These are phyloP conservation scores for Mesorhabditis belari DNA, from an alignment of 2,888 invertebrate genomes.

Conservation along the genomic window DNA sequence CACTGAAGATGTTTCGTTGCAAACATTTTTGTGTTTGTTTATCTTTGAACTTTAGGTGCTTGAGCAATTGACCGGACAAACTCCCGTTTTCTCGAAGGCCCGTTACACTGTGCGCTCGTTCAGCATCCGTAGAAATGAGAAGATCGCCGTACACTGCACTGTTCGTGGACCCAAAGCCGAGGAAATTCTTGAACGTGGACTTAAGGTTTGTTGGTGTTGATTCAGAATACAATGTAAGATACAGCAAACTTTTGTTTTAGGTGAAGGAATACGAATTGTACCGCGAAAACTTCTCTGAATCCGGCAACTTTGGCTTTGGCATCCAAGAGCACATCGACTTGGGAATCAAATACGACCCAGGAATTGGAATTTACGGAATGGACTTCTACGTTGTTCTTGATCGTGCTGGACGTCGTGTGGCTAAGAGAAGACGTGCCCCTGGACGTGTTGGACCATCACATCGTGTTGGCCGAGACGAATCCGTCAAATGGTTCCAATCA, in stretches of 20 bases:
- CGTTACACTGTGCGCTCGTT: conserved; percentile 97
- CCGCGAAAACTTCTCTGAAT: conserved; percentile 85
- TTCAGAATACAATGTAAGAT: background rate
- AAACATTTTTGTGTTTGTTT: background rate
- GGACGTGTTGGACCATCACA: conserved; percentile 89
- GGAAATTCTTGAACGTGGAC: conserved; percentile 92
- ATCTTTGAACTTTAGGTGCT: conserved; percentile 32
- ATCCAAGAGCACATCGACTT: conserved; percentile 97
- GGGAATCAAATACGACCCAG: conserved; percentile 96
- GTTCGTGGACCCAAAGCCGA: conserved; percentile 97
- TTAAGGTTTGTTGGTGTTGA: no score
- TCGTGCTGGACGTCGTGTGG: conserved; percentile 91
- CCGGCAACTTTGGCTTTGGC: conserved; percentile 94
- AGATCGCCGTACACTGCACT: conserved; percentile 98
- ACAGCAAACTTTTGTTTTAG: background rate
- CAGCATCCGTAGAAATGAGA: conserved; percentile 98
- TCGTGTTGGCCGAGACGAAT: conserved; percentile 88
- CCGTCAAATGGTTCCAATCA: conserved; percentile 99
- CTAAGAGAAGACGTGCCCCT: conserved; percentile 83
- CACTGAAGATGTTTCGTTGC: background rate
- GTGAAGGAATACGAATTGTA: conserved; percentile 90
- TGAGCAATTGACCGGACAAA: conserved; percentile 96
- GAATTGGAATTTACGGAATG: conserved; percentile 96
- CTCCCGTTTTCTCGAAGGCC: conserved; percentile 95
- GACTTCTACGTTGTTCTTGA: conserved; percentile 98